Percentiles rank a stretch among this genome's conserved stretches.
phyloP scores from a whole-genome alignment of 2,888 invertebrate species.

The Caenorhabditis panamensis region DNA sequence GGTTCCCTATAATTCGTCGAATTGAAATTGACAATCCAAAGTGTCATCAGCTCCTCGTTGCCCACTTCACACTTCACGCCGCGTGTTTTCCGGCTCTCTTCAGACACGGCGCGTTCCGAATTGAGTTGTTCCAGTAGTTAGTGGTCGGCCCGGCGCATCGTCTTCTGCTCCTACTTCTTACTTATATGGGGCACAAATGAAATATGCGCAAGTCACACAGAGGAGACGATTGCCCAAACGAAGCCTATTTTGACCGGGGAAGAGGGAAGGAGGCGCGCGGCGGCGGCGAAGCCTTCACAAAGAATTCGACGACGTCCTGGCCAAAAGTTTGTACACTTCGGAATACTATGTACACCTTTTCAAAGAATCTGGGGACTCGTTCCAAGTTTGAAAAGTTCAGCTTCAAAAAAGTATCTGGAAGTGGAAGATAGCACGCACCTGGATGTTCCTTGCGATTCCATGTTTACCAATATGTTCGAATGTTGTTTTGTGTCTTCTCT shows the following conservation, averaged over 20 bases:
- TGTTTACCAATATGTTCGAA: too few species aligned
- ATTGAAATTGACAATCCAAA: slow-evolving; percentile 4
- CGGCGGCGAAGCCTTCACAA: background rate
- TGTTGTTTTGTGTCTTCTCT: background rate
- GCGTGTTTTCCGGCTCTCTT: background rate
- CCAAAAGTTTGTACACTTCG: slow-evolving; percentile 18
- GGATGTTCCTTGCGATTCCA: too few species aligned
- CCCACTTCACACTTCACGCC: background rate
- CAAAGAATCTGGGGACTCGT: background rate
- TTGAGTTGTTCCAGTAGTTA: slow-evolving; percentile 21
- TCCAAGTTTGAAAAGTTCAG: background rate
- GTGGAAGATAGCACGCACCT: too few species aligned
- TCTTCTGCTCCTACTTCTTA: slow-evolving; percentile 15
- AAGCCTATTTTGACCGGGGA: slow-evolving; percentile 53
- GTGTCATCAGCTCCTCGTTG: background rate
- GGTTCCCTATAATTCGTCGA: slow-evolving; percentile 9
- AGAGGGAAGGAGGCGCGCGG: background rate
- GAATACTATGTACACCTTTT: background rate
- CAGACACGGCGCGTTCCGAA: slow-evolving; percentile 7
- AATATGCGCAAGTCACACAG: slow-evolving; percentile 55
- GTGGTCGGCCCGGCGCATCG: slow-evolving; percentile 2
- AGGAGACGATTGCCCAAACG: slow-evolving; percentile 50
- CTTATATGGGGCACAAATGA: slow-evolving; percentile 48
- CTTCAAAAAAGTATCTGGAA: too few species aligned
- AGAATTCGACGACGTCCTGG: background rate